phyloP scores from a whole-genome alignment of 2,113 vertebrate species.

The Actinemys pallida region DNA sequence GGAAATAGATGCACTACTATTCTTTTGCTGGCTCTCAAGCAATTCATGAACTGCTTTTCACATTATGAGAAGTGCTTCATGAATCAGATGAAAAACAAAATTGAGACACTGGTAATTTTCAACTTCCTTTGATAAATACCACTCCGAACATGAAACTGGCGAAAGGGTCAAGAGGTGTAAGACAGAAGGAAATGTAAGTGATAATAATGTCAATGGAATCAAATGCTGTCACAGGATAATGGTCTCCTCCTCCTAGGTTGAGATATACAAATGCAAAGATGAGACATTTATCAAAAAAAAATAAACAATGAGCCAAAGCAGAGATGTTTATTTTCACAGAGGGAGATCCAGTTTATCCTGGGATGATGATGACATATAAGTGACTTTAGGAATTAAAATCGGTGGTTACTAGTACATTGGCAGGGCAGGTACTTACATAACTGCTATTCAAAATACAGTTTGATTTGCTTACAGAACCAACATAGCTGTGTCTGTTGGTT shows the following conservation, averaged over 20 bases:
- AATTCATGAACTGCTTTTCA: slow-evolving; percentile 36
- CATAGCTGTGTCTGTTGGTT: not conserved
- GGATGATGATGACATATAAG: not conserved
- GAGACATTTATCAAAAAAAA: not conserved
- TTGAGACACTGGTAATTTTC: slow-evolving; percentile 43
- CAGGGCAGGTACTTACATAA: not conserved
- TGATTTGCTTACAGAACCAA: not conserved
- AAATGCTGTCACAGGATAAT: not conserved
- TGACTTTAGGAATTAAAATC: not conserved
- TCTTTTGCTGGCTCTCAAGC: slow-evolving; percentile 58
- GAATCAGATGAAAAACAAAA: slow-evolving; percentile 56
- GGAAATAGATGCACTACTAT: slow-evolving; percentile 47
- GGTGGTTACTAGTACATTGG: not conserved
- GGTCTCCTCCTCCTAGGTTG: not conserved
- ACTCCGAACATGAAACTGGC: not conserved
- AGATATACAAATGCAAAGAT: not conserved
- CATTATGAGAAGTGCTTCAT: slow-evolving; percentile 42
- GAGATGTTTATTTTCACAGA: not conserved
- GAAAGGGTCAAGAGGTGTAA: slow-evolving; percentile 6
- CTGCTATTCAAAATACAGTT: not conserved
- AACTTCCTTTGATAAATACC: slow-evolving; percentile 42
- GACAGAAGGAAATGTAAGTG: not conserved
- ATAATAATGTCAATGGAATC: not conserved
- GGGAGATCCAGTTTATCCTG: not conserved
- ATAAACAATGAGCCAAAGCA: not conserved